A percentile compares a stretch with the other conserved stretches of the same genome.
These are phyloP conservation scores for Caenorhabditis latens DNA, from an alignment of 1,140 invertebrate species.

Conservation along the genomic window DNA sequence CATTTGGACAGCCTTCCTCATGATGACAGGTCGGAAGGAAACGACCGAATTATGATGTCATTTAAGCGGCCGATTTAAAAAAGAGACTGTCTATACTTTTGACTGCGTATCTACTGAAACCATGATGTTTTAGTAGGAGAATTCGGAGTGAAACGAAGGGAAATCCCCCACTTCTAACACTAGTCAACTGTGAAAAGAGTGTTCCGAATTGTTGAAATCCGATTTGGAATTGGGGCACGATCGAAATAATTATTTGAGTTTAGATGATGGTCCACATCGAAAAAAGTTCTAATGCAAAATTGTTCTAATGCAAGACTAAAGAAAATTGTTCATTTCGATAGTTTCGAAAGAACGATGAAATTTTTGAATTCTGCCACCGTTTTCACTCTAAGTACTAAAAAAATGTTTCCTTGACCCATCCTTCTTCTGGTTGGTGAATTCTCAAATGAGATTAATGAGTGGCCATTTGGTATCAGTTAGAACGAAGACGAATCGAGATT, in stretches of 20 bases:
- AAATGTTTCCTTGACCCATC: too few relatives aligned
- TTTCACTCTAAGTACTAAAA: too few relatives aligned
- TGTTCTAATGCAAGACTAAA: too few relatives aligned
- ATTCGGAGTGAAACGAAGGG: neutral
- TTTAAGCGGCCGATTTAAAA: constrained; percentile 29
- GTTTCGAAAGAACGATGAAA: too few relatives aligned
- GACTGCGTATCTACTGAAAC: constrained; percentile 3
- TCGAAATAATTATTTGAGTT: too few relatives aligned
- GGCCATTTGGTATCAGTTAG: neutral
- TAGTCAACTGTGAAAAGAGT: constrained; percentile 1
- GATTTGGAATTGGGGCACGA: constrained; percentile 3
- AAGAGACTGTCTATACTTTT: neutral
- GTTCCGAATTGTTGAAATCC: neutral
- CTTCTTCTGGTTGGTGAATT: too few relatives aligned
- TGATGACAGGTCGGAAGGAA: neutral
- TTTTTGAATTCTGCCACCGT: too few relatives aligned
- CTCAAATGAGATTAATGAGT: constrained; percentile 16
- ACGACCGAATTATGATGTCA: constrained; percentile 38
- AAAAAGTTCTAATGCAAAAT: too few relatives aligned
- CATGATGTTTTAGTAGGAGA: neutral
- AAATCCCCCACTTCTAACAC: neutral
- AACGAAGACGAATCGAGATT: neutral
- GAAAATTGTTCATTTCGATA: too few relatives aligned
- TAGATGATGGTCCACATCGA: too few relatives aligned
- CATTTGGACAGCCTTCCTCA: neutral